These are phyloP conservation scores for Aptenodytes forsteri DNA, from an alignment of 2,113 vertebrate species.

Conservation along the genomic window DNA sequence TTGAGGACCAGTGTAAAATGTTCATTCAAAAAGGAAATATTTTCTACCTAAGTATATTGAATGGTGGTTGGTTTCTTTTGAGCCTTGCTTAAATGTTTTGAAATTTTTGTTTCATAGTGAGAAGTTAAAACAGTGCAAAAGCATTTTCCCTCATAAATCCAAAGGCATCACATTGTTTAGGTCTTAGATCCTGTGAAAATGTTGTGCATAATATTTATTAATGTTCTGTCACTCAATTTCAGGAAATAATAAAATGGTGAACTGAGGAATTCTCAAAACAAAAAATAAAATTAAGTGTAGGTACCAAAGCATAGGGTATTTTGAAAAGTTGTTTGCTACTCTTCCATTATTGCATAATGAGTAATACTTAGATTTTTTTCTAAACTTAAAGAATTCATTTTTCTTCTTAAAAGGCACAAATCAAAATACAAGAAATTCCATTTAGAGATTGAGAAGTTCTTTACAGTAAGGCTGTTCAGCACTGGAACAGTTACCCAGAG, in stretches of 20 bases:
- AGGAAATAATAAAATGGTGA: background rate
- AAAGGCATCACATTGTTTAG: background rate
- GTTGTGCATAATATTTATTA: background rate
- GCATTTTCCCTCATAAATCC: background rate
- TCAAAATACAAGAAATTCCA: background rate
- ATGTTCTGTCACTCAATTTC: background rate
- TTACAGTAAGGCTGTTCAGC: background rate
- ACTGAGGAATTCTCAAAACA: background rate
- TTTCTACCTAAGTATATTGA: background rate
- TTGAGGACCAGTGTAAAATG: background rate
- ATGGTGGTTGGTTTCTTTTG: background rate
- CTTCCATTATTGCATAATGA: background rate
- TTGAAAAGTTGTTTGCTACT: background rate
- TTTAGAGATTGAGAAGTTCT: background rate
- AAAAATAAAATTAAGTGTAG: background rate
- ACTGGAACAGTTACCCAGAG: background rate
- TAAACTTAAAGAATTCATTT: background rate
- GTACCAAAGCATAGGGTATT: background rate
- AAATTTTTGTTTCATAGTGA: background rate
- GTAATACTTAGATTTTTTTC: background rate
- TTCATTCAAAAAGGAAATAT: background rate
- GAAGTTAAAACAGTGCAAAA: background rate
- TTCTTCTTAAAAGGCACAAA: background rate
- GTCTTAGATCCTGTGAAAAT: background rate
- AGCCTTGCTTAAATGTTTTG: background rate